phyloP scores from a whole-genome alignment of 2,888 invertebrate genomes.

The Patella ulyssiponensis region DNA sequence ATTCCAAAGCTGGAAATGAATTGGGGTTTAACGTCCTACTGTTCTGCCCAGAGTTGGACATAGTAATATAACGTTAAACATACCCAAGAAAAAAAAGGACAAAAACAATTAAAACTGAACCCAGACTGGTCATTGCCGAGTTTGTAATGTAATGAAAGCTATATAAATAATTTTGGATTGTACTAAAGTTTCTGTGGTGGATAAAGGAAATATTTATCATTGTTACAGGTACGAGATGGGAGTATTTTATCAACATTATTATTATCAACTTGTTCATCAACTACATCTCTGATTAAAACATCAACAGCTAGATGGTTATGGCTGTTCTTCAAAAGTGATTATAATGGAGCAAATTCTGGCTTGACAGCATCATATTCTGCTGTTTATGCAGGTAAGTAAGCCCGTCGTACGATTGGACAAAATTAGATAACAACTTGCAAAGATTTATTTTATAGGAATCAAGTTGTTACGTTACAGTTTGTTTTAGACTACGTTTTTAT shows the following conservation, averaged over 20 bases:
- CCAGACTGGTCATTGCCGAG: no score
- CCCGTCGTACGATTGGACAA: background rate
- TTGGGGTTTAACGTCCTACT: no score
- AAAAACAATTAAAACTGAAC: no score
- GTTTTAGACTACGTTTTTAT: background rate
- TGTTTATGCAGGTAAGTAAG: conserved; percentile 33
- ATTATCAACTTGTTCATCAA: conserved; percentile 14
- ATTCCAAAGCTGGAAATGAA: no score
- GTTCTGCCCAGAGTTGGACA: no score
- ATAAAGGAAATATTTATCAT: no score
- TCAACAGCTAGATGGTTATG: conserved; percentile 55
- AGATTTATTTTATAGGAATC: background rate
- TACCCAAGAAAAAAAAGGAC: no score
- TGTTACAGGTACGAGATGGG: background rate
- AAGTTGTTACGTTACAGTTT: background rate
- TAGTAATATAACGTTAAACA: no score
- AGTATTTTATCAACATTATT: background rate
- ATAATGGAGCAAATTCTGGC: conserved; percentile 39
- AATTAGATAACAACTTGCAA: background rate
- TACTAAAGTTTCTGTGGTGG: no score
- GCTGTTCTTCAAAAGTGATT: conserved; percentile 53
- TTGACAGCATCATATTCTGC: conserved; percentile 35
- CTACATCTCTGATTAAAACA: conserved; percentile 37
- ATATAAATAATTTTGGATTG: no score
- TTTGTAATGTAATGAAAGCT: no score